Percentiles rank a stretch among this genome's conserved stretches.
These are phyloP conservation scores for Phalacrocorax brasilianus DNA, from an alignment of 2,113 vertebrate genomes.

Conservation along the genomic window DNA sequence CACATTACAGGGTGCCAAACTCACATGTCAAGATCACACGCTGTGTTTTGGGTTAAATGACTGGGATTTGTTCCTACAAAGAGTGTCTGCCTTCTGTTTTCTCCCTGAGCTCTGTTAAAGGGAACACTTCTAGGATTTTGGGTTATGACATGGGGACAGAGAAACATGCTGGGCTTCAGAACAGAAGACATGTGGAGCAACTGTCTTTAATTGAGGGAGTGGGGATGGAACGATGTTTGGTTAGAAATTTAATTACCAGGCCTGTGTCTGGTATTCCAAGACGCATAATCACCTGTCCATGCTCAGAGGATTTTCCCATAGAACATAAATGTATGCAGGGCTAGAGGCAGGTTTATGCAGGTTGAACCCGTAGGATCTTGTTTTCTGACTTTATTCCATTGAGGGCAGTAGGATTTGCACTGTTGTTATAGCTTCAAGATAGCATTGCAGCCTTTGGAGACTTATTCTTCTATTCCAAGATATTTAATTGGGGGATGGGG, in stretches of 20 bases:
- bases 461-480: not conserved
- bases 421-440: not conserved
- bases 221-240: not conserved
- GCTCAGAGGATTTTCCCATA: constrained; percentile 9
- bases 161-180: not conserved
- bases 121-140: not conserved
- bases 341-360: not conserved
- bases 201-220: not conserved
- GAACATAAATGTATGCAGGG: not conserved
- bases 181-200: not conserved
- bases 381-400: not conserved
- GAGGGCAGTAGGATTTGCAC: not conserved
- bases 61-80: not conserved
- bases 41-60: not conserved
- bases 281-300: not conserved
- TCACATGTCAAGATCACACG: accelerated
- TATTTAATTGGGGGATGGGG: accelerated
- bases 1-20: not conserved
- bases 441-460: not conserved
- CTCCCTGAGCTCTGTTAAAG: not conserved
- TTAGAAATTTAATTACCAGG: not conserved
- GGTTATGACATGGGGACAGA: not conserved
- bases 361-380: not conserved
- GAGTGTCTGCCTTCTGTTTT: not conserved
- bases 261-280: not conserved